A percentile compares a stretch with the other conserved stretches of the same genome.
phyloP scores from a whole-genome alignment of 2,797 vertebrate species.

The Micropoecilia bifurca region DNA sequence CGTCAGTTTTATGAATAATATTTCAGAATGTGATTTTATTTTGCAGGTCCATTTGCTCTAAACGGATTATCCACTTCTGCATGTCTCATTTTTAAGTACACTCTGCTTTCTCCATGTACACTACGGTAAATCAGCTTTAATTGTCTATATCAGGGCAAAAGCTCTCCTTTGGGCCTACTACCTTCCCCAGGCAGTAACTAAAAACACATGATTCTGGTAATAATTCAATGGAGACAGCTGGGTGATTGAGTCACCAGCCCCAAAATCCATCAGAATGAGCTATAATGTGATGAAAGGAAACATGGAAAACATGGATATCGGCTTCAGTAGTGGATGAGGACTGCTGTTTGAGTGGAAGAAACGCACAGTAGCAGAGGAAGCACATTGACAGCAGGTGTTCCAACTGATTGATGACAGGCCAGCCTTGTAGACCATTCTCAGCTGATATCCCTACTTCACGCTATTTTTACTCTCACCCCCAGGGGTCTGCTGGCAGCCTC shows the following conservation, averaged over 20 bases:
- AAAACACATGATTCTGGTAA: conserved; percentile 59
- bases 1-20: background rate
- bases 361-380: conserved; percentile 14
- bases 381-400: conserved; percentile 18
- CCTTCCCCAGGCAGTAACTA: conserved; percentile 57
- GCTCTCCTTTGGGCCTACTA: conserved; percentile 33
- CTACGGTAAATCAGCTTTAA: conserved; percentile 13
- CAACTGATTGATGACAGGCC: conserved; percentile 27
- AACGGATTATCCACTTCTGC: background rate
- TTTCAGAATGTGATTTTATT: background rate
- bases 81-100: background rate
- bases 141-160: conserved; percentile 39
- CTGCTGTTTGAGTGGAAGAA: conserved; percentile 18
- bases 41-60: background rate
- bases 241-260: conserved; percentile 49
- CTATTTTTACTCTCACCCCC: conserved; percentile 24
- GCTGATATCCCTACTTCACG: conserved; percentile 19
- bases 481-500: conserved; percentile 22
- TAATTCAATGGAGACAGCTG: conserved; percentile 62
- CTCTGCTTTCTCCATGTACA: conserved; percentile 1
- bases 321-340: conserved; percentile 34
- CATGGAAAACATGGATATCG: conserved; percentile 59
- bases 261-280: conserved; percentile 46
- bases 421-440: conserved; percentile 31
- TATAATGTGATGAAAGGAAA: conserved; percentile 55